phyloP scores from a whole-genome alignment of 2,797 vertebrate species.

The Pseudochromis fuscus region DNA sequence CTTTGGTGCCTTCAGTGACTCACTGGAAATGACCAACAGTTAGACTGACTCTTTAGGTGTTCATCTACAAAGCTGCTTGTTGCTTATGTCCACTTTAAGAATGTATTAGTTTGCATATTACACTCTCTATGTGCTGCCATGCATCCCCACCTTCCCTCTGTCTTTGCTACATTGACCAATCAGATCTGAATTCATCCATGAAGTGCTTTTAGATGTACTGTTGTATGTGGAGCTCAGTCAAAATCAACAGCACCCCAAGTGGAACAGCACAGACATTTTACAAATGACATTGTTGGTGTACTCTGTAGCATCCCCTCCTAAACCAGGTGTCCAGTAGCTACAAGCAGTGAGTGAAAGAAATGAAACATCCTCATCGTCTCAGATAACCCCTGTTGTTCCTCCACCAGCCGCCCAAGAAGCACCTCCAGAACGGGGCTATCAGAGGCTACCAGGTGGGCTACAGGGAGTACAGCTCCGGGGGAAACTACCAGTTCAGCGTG shows the following conservation, averaged over 20 bases:
- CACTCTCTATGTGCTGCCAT: no score
- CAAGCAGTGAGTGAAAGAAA: background rate
- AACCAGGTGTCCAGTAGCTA: background rate
- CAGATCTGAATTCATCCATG: background rate
- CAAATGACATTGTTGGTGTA: background rate
- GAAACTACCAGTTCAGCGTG: slow-evolving; percentile 98
- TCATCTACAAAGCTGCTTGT: no score
- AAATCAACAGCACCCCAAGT: no score
- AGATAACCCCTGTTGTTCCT: background rate
- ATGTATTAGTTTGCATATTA: background rate
- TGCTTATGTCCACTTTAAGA: no score
- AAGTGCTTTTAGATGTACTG: background rate
- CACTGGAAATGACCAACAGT: no score
- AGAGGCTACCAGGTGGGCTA: slow-evolving; percentile 97
- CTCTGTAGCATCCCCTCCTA: background rate
- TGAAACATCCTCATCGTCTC: background rate
- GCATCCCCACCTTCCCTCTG: no score
- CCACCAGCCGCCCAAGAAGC: slow-evolving; percentile 92
- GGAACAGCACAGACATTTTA: no score
- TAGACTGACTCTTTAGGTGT: no score
- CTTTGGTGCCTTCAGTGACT: background rate
- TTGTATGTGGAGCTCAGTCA: background rate
- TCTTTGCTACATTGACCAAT: background rate
- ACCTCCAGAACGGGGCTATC: slow-evolving; percentile 96
- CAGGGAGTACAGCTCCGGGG: slow-evolving; percentile 94